Evolutionary conservation across 2,888 invertebrate genomes (phyloP).

Genomic region (Megalurothrips usitatus): DNA sequence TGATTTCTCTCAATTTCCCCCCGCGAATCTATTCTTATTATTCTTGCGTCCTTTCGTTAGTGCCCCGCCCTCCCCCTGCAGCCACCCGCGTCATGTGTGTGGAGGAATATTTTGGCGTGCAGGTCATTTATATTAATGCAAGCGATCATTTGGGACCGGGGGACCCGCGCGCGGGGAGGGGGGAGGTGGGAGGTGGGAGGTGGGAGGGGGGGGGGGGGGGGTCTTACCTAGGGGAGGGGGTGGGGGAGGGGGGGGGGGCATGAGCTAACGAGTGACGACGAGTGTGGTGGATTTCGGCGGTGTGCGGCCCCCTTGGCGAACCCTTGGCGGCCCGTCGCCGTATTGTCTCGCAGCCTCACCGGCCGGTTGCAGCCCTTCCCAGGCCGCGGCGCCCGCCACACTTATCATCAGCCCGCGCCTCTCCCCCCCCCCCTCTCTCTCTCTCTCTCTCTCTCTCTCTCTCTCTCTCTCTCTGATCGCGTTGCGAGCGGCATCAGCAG

Average conservation of each 20-base stretch:
- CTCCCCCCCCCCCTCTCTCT: too few species aligned
- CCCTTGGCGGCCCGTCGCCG: too few species aligned
- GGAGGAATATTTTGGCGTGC: constrained; percentile 15
- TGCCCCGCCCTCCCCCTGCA: not conserved
- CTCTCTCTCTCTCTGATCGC: too few species aligned
- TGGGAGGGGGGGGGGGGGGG: not conserved
- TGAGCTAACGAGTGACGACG: not conserved
- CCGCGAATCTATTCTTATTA: constrained; percentile 21
- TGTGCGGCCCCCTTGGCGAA: too few species aligned
- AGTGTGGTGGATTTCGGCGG: too few species aligned
- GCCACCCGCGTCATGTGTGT: not conserved
- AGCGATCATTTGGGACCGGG: not conserved
- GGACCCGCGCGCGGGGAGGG: too few species aligned
- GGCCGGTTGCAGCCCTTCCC: too few species aligned
- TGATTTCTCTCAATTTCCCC: constrained; percentile 23
- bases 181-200: not conserved
- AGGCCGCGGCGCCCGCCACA: too few species aligned
- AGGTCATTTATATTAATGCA: constrained; percentile 19
- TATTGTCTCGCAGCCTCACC: too few species aligned
- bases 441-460: too few species aligned
- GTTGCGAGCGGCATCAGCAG: too few species aligned
- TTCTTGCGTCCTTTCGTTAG: constrained; percentile 5
- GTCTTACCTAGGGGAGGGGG: not conserved
- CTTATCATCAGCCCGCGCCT: too few species aligned
- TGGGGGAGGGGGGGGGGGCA: not conserved